These are phyloP conservation scores for Trichonephila clavata DNA, from an alignment of 1,140 invertebrate species.

Conservation along the genomic window DNA sequence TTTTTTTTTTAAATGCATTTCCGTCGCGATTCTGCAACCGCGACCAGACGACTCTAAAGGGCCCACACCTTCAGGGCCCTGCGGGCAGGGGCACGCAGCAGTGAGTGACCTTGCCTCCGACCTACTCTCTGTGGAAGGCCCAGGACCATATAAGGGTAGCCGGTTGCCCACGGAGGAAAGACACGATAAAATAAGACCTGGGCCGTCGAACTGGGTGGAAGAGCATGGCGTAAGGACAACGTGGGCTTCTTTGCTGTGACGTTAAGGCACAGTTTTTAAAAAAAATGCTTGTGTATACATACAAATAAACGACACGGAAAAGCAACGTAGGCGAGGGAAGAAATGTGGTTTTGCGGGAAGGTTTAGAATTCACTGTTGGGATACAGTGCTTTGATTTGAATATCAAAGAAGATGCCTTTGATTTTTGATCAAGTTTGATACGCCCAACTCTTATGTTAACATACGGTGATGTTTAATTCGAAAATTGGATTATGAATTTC, in stretches of 20 bases:
- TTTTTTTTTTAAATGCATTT: background rate
- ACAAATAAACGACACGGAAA: conserved; percentile 25
- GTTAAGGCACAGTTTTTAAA: background rate
- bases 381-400: background rate
- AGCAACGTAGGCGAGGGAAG: conserved; percentile 8
- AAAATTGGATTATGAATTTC: too few relatives aligned
- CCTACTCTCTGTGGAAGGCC: conserved; percentile 31
- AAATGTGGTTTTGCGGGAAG: conserved; percentile 25
- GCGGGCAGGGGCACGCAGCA: conserved; percentile 2
- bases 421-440: background rate
- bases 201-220: conserved; percentile 52
- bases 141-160: conserved; percentile 57
- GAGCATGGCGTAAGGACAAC: background rate
- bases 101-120: conserved; percentile 40
- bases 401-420: background rate
- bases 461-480: too few relatives aligned
- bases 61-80: conserved; percentile 11
- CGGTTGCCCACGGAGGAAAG: conserved; percentile 37
- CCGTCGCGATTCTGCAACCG: conserved; percentile 8
- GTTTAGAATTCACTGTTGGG: background rate
- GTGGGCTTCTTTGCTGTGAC: conserved; percentile 21
- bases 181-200: background rate
- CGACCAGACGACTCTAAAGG: conserved; percentile 16
- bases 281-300: background rate
- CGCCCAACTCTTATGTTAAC: too few relatives aligned